A percentile compares a stretch with the other conserved stretches of the same genome.
These are phyloP conservation scores for Cervus canadensis DNA, from an alignment of 2,113 vertebrate genomes.

Conservation along the genomic window DNA sequence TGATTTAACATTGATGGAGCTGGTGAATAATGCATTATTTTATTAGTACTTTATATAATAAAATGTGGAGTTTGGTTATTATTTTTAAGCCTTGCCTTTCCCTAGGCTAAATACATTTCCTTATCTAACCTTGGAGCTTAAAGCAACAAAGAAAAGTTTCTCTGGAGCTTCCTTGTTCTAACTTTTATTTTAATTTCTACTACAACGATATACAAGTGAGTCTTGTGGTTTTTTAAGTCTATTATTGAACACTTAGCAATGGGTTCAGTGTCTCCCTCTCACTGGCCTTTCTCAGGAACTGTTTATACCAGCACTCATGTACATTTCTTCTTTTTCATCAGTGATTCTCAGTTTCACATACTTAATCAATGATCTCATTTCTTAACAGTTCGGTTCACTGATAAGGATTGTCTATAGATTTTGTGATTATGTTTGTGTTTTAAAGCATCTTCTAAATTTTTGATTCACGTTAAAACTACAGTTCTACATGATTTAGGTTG, in stretches of 20 bases:
- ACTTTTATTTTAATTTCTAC: neutral
- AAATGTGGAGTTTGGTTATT: neutral
- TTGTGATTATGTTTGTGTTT: neutral
- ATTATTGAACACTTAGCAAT: neutral
- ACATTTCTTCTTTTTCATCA: neutral
- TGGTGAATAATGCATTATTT: neutral
- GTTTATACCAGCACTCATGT: neutral
- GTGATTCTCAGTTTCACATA: neutral
- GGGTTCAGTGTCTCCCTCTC: neutral
- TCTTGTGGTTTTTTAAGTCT: neutral
- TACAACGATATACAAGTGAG: neutral
- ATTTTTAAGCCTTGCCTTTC: neutral
- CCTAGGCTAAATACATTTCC: neutral
- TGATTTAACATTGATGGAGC: neutral
- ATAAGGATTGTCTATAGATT: neutral
- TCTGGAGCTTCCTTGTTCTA: neutral
- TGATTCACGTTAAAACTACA: neutral
- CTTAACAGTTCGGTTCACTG: neutral
- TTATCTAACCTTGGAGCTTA: neutral
- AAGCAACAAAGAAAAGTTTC: neutral
- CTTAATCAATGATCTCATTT: neutral
- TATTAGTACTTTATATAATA: neutral
- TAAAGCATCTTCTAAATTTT: neutral
- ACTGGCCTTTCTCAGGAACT: neutral
- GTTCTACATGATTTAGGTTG: neutral